These are phyloP conservation scores for Notocelia uddmanniana DNA, from an alignment of 2,888 invertebrate species.

Conservation along the genomic window DNA sequence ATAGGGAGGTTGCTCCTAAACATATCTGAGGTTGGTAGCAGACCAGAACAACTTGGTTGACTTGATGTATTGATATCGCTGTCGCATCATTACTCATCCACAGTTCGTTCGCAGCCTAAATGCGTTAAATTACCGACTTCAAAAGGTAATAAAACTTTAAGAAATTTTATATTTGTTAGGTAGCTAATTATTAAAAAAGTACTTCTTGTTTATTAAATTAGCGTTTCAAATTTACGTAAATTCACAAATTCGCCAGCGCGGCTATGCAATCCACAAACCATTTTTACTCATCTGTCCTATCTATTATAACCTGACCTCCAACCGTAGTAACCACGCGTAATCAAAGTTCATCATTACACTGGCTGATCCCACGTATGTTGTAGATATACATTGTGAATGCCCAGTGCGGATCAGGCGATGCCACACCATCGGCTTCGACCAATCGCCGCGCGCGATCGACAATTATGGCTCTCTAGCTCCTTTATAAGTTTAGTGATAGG, in stretches of 20 bases:
- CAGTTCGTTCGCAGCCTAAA: too few species aligned
- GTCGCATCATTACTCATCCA: too few species aligned
- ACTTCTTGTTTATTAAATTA: too few species aligned
- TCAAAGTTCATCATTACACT: not conserved
- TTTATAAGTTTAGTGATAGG: not conserved
- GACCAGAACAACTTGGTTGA: too few species aligned
- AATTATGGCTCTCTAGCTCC: constrained; percentile 4
- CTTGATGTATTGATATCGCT: too few species aligned
- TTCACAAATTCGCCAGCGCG: not conserved
- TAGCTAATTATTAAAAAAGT: too few species aligned
- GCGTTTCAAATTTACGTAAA: not conserved
- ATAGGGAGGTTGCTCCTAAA: too few species aligned
- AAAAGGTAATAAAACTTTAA: too few species aligned
- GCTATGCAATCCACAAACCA: not conserved
- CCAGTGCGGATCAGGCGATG: constrained; percentile 24
- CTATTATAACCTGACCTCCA: not conserved
- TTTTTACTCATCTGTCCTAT: not conserved
- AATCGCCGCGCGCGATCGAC: constrained; percentile 23
- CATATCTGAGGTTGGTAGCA: too few species aligned
- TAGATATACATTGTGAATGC: not conserved
- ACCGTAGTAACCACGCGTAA: not conserved
- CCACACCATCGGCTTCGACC: constrained; percentile 31
- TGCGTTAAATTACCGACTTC: too few species aligned
- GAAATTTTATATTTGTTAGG: too few species aligned
- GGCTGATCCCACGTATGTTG: not conserved